These are phyloP conservation scores for Helarctos malayanus DNA, from an alignment of 2,797 vertebrate species.

Conservation along the genomic window DNA sequence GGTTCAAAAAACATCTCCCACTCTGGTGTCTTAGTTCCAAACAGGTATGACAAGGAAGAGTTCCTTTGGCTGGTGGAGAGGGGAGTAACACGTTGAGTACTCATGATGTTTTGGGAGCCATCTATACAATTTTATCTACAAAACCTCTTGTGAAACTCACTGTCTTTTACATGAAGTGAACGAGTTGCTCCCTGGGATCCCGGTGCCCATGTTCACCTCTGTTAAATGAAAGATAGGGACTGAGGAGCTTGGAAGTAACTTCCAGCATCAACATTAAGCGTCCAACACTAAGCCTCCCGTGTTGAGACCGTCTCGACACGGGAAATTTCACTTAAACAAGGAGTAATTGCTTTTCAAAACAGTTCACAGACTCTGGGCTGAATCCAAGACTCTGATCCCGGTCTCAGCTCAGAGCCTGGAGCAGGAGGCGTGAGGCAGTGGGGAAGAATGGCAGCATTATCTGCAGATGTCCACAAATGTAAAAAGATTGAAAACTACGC, in stretches of 20 bases:
- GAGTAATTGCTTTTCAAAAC: not conserved
- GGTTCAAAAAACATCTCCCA: not conserved
- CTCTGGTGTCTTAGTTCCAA: slow-evolving; percentile 11
- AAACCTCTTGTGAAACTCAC: slow-evolving; percentile 16
- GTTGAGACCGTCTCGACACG: fast-evolving
- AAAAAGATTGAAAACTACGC: not conserved
- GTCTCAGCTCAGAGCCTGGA: not conserved
- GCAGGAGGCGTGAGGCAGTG: not conserved
- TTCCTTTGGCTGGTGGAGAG: not conserved
- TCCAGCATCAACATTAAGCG: not conserved
- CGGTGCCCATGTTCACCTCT: not conserved
- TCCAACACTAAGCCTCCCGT: not conserved
- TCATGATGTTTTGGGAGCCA: not conserved
- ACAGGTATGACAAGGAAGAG: not conserved
- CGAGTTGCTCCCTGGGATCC: not conserved
- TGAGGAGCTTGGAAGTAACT: not conserved
- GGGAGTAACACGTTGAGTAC: not conserved
- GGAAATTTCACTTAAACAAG: not conserved
- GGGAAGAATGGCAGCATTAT: not conserved
- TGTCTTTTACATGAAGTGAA: not conserved
- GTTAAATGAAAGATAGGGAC: not conserved
- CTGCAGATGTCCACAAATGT: not conserved
- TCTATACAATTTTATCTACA: not conserved
- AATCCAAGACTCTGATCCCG: not conserved
- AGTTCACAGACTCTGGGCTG: not conserved